These are phyloP conservation scores for Paradoxurus hermaphroditus DNA, from an alignment of 2,113 vertebrate species.

Conservation along the genomic window DNA sequence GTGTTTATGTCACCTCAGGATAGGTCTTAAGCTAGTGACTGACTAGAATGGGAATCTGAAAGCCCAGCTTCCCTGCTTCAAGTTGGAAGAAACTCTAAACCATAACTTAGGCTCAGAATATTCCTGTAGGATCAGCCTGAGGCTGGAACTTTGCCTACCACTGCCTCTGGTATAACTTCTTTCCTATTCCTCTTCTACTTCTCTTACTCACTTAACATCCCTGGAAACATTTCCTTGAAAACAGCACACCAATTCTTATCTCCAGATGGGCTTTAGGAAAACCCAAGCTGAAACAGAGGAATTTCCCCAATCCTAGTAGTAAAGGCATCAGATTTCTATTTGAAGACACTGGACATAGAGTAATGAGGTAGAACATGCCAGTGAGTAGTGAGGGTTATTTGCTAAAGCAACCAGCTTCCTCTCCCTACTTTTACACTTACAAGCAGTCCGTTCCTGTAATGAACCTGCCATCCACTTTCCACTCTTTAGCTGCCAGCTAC, in stretches of 20 bases:
- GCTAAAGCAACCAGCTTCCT: not conserved
- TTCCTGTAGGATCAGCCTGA: not conserved
- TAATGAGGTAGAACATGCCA: not conserved
- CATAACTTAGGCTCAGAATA: not conserved
- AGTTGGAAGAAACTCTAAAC: not conserved
- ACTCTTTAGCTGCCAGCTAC: not conserved
- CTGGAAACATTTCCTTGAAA: not conserved
- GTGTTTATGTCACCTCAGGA: not conserved
- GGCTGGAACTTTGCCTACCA: not conserved
- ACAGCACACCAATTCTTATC: not conserved
- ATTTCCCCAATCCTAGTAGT: not conserved
- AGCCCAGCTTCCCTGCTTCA: not conserved
- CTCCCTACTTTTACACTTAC: not conserved
- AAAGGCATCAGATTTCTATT: not conserved
- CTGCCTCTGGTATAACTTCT: not conserved
- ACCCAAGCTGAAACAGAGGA: not conserved
- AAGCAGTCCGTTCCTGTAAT: not conserved
- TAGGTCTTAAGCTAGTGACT: not conserved
- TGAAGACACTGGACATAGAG: not conserved
- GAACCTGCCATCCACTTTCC: not conserved
- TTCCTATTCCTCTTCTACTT: not conserved
- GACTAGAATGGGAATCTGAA: not conserved
- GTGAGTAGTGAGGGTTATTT: not conserved
- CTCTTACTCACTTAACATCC: not conserved
- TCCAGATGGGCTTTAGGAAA: not conserved